A percentile compares a stretch with the other conserved stretches of the same genome.
Evolutionary conservation across 1,140 invertebrate species (phyloP).

Genomic region (Argopecten irradians): DNA sequence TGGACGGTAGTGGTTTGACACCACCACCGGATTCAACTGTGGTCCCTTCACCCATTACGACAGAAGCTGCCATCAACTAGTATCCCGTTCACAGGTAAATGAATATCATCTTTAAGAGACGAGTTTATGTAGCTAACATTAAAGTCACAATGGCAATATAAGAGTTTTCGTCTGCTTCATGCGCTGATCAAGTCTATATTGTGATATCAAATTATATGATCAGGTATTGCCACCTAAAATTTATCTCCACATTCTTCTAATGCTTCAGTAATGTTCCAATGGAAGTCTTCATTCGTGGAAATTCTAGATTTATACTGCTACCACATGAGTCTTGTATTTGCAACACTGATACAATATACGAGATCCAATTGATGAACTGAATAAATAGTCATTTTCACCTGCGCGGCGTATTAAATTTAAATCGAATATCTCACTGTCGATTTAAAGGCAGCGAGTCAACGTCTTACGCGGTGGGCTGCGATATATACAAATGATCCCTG

Average conservation of each 20-base stretch:
- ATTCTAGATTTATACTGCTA: too few relatives aligned
- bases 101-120: background rate
- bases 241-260: too few relatives aligned
- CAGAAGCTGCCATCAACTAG: background rate
- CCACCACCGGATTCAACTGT: background rate
- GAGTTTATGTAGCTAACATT: too few relatives aligned
- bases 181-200: too few relatives aligned
- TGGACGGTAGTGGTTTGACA: background rate
- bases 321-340: too few relatives aligned
- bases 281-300: too few relatives aligned
- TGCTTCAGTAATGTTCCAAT: too few relatives aligned
- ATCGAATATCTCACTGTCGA: background rate
- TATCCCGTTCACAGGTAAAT: background rate
- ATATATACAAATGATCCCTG: background rate
- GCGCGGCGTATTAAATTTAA: background rate
- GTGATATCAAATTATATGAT: too few relatives aligned
- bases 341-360: too few relatives aligned
- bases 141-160: too few relatives aligned
- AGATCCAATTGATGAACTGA: background rate
- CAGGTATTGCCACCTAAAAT: too few relatives aligned
- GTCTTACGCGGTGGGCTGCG: background rate
- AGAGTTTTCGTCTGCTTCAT: too few relatives aligned
- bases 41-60: background rate
- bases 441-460: background rate
- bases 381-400: background rate